Percentiles rank a stretch among this genome's conserved stretches.
phyloP scores from a whole-genome alignment of 2,888 invertebrate genomes.

The Dascillus cervinus region DNA sequence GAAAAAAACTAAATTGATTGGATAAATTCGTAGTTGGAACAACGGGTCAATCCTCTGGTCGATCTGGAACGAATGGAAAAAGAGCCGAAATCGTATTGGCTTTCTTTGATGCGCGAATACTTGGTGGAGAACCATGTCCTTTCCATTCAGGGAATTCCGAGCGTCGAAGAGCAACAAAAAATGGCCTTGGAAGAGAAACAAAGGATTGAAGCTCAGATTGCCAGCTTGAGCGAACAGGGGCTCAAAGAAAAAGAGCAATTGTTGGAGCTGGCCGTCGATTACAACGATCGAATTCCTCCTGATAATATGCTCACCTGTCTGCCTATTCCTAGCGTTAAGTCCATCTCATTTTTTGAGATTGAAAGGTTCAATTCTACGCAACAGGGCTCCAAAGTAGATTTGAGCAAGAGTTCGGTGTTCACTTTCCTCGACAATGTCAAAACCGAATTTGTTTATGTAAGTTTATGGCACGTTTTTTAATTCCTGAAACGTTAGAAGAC shows the following conservation, averaged over 20 bases:
- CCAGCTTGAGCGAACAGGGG: conserved; percentile 59
- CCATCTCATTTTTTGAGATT: conserved; percentile 60
- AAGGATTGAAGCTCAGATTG: conserved; percentile 59
- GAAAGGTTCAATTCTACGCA: conserved; percentile 41
- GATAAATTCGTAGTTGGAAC: conserved; percentile 48
- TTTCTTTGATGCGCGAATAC: conserved; percentile 58
- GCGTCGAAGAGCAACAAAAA: conserved; percentile 53
- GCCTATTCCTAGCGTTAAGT: conserved; percentile 65
- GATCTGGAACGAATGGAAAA: conserved; percentile 52
- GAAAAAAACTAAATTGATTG: not conserved
- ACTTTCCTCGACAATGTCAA: conserved; percentile 73
- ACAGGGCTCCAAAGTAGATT: conserved; percentile 45
- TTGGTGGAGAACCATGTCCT: conserved; percentile 56
- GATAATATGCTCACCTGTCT: conserved; percentile 63
- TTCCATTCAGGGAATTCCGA: conserved; percentile 59
- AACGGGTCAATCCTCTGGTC: conserved; percentile 60
- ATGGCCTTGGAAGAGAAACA: conserved; percentile 66
- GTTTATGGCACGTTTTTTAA: conserved; percentile 30
- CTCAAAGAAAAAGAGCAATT: conserved; percentile 53
- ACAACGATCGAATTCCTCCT: conserved; percentile 71
- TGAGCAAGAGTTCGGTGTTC: conserved; percentile 60
- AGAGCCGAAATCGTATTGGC: conserved; percentile 64
- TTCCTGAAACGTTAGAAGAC: conserved; percentile 2
- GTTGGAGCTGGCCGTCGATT: conserved; percentile 61
- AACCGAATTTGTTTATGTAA: conserved; percentile 78